Evolutionary conservation across 2,888 invertebrate species (phyloP).

Genomic region (Amiota communis): DNA sequence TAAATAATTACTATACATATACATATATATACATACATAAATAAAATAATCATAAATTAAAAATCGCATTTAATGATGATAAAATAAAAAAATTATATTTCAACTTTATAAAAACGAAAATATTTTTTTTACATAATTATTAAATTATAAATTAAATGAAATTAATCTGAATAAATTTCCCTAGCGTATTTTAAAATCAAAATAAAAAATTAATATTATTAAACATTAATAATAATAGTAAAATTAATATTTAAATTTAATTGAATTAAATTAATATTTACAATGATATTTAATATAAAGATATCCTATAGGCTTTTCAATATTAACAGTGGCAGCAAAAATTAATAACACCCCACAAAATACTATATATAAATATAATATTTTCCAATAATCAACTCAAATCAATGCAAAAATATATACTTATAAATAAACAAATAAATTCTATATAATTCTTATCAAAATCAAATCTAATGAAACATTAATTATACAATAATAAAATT

Average conservation of each 20-base stretch:
- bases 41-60: neutral
- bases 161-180: conserved; percentile 39
- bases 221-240: neutral
- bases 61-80: conserved; percentile 29
- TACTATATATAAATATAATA: no score
- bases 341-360: no score
- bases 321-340: no score
- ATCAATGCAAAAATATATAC: no score
- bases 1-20: neutral
- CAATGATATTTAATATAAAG: neutral
- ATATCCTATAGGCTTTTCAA: no score
- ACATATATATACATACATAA: neutral
- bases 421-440: no score
- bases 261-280: conserved; percentile 27
- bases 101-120: conserved; percentile 10
- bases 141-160: conserved; percentile 28
- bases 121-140: conserved; percentile 14
- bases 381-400: no score
- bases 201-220: conserved; percentile 19
- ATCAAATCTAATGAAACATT: no score
- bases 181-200: no score
- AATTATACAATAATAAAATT: no score
- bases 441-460: no score
- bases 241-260: conserved; percentile 6
- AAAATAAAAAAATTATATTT: conserved; percentile 8